Evolutionary conservation across 2,797 vertebrate species (phyloP), one percentile per base, ranked within the genome.

Genomic region (Gallinago nigripennis): DNA sequence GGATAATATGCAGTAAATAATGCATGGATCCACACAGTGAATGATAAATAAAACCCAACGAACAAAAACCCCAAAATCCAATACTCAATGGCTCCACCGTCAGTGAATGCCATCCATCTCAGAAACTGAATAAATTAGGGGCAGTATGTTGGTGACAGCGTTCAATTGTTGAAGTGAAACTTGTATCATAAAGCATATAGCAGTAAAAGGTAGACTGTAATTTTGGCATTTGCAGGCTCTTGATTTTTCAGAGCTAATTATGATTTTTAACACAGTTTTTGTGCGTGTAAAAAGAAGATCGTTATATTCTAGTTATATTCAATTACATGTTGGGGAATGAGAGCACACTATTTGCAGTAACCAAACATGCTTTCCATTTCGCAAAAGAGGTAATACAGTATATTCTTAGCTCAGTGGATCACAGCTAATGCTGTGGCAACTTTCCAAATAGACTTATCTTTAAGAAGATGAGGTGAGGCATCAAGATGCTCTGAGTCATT

Each of bases 381-480:
- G 75, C 69, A 73, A 79, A 95, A 86, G 61, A 86, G 33, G 69
- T 30, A 87, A 64, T 82, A 70, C 17, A 58, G 30, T 60, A 56
- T 28, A 7, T 76, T 84, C 43, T 82, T 88, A 89, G 87, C n/a
- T 86, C 69, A 53, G 23, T 33, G 27, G 24, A 60, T 89, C 53
- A 50, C 24, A 80, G 79, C 19, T 82, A 76, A 86, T 23, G 6
- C 18, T 75, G 19, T 48, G 11, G 27, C 19, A 95, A 31, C 48
- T 89, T 88, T 82, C 21, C 11, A 66, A 71, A 54, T 6, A 66
- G 69, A 75, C 92, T 88, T 69, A 58, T 70, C 72, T 31, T 53
- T 73, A 75, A 71, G 25, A 82, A 93, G 86, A 92, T 73, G 50
- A 88, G 48, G 56, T 88, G 64, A 95, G 25, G 6, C 43, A 86